These are phyloP conservation scores for Clangula hyemalis DNA, from an alignment of 2,797 vertebrate genomes.

Conservation along the genomic window DNA sequence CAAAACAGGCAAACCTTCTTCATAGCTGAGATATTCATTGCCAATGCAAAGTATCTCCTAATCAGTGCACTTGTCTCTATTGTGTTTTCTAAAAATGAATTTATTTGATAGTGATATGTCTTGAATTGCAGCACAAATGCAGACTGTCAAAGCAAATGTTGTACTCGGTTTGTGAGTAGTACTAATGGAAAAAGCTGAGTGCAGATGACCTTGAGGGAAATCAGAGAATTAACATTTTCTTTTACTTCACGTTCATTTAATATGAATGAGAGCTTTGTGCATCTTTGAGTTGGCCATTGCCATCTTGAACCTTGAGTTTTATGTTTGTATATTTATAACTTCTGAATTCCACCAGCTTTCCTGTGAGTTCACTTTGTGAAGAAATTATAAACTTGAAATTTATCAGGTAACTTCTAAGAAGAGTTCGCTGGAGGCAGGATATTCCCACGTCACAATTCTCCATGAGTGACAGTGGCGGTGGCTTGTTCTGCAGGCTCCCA, in stretches of 20 bases:
- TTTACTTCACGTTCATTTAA: conserved; percentile 1
- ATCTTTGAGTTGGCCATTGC: neutral
- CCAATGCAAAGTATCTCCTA: conserved; percentile 16
- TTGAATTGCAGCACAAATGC: conserved; percentile 67
- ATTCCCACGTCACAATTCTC: neutral
- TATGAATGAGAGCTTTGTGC: neutral
- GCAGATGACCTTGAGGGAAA: conserved; percentile 42
- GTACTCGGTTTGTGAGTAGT: conserved; percentile 41
- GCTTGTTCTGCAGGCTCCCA: neutral
- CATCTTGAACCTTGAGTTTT: neutral
- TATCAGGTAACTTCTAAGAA: neutral
- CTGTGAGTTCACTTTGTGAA: neutral
- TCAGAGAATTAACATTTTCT: conserved; percentile 17
- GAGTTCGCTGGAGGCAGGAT: neutral
- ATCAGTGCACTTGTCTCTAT: neutral
- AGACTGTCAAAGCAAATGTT: conserved; percentile 67
- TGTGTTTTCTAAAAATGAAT: neutral
- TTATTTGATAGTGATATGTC: conserved; percentile 22
- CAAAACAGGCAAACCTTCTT: neutral
- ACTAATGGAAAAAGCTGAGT: conserved; percentile 39
- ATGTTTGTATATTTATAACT: neutral
- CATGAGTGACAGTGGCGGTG: neutral
- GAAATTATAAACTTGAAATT: neutral
- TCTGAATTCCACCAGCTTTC: neutral
- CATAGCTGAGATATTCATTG: neutral